These are phyloP conservation scores for Etheostoma nigrum DNA, from an alignment of 2,797 vertebrate species.

Conservation along the genomic window DNA sequence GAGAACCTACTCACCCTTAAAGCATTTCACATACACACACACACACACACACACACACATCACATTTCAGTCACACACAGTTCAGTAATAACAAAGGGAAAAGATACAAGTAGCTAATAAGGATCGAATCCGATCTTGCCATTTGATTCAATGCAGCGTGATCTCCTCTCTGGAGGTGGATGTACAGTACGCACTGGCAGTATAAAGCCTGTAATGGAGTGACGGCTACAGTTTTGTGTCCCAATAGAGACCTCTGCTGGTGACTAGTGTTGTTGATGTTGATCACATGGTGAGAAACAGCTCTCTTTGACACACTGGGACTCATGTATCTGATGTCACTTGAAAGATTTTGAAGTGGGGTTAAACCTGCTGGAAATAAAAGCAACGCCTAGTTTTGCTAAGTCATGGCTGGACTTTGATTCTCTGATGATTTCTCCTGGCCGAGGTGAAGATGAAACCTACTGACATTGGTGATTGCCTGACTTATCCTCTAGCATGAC, in stretches of 20 bases:
- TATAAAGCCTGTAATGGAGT: neutral
- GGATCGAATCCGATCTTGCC: conserved; percentile 17
- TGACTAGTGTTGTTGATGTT: neutral
- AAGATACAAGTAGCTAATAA: neutral
- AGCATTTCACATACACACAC: neutral
- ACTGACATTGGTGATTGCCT: neutral
- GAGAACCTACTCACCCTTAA: neutral
- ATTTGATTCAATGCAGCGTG: conserved; percentile 43
- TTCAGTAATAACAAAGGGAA: neutral
- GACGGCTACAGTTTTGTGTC: neutral
- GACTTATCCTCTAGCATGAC: neutral
- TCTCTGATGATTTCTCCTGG: neutral
- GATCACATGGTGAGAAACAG: neutral
- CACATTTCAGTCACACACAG: neutral
- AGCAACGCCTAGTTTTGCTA: too few relatives aligned
- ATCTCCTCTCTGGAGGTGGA: conserved; percentile 44
- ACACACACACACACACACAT: neutral
- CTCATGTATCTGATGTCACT: neutral
- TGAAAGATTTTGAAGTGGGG: accelerated
- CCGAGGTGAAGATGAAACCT: neutral
- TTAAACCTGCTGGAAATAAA: too few relatives aligned
- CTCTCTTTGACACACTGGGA: neutral
- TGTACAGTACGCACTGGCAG: neutral
- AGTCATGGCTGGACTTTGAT: neutral
- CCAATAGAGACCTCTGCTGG: conserved; percentile 69